Evolutionary conservation across 2,113 vertebrate species (phyloP).

Genomic region (Sinocyclocheilus maitianheensis): DNA sequence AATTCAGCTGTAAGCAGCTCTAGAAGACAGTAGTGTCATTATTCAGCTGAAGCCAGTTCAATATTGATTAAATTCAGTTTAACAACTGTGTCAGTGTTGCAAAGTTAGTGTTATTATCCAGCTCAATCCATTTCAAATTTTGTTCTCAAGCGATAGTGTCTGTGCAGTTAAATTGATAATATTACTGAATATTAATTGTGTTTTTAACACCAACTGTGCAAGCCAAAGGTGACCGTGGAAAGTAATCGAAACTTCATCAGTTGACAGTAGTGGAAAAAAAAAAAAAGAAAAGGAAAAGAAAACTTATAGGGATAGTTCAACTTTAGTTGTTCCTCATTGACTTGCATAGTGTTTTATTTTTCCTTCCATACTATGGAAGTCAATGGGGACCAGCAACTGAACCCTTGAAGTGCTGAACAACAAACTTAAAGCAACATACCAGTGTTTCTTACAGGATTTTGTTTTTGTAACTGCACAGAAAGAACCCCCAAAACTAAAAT

Average conservation of each 20-base stretch:
- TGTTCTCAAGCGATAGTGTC: neutral
- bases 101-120: neutral
- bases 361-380: no score
- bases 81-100: neutral
- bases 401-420: no score
- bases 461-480: no score
- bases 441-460: no score
- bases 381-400: no score
- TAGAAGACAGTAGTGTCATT: neutral
- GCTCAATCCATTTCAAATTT: neutral
- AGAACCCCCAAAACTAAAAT: no score
- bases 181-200: neutral
- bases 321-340: no score
- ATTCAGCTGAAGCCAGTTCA: neutral
- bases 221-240: neutral
- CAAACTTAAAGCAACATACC: no score
- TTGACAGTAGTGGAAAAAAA: neutral
- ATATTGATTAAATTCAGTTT: neutral
- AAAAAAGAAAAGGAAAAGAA: no score
- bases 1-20: neutral
- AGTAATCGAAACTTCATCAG: neutral
- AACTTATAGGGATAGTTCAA: neutral
- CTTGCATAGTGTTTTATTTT: no score
- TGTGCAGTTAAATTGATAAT: neutral
- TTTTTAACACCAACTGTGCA: neutral